phyloP scores from a whole-genome alignment of 2,797 vertebrate genomes.

The Podarcis lilfordi region DNA sequence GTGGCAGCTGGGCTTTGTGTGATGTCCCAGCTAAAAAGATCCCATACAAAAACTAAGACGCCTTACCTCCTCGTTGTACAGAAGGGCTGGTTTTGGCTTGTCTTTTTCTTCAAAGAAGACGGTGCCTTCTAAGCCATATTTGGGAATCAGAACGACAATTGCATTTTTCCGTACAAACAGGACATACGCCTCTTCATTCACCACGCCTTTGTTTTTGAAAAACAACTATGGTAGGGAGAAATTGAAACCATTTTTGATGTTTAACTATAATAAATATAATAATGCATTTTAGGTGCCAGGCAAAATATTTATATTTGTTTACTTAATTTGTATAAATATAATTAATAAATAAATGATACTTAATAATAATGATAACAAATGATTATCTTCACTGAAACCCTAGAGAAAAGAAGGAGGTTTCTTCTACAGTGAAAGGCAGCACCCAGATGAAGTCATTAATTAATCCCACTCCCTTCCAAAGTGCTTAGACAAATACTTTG shows the following conservation, averaged over 20 bases:
- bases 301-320: no score
- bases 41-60: neutral
- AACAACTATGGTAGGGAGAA: slow-evolving; percentile 84
- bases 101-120: slow-evolving; percentile 94
- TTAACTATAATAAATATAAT: neutral
- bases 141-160: slow-evolving; percentile 96
- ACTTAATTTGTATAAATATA: no score
- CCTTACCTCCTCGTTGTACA: slow-evolving; percentile 89
- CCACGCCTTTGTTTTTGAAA: slow-evolving; percentile 91
- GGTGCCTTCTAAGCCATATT: slow-evolving; percentile 94
- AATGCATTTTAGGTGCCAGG: no score
- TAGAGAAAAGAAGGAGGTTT: neutral
- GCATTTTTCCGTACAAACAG: slow-evolving; percentile 97
- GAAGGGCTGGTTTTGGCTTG: slow-evolving; percentile 81
- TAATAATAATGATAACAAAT: no score
- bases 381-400: no score
- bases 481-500: neutral
- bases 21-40: neutral
- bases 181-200: slow-evolving; percentile 94
- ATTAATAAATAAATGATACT: no score
- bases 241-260: neutral
- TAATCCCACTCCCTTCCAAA: no score
- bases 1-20: slow-evolving; percentile 1
- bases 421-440: neutral
- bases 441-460: no score